A percentile compares a stretch with the other conserved stretches of the same genome.
Evolutionary conservation across 2,113 vertebrate genomes (phyloP).

Genomic region (Sander vitreus): DNA sequence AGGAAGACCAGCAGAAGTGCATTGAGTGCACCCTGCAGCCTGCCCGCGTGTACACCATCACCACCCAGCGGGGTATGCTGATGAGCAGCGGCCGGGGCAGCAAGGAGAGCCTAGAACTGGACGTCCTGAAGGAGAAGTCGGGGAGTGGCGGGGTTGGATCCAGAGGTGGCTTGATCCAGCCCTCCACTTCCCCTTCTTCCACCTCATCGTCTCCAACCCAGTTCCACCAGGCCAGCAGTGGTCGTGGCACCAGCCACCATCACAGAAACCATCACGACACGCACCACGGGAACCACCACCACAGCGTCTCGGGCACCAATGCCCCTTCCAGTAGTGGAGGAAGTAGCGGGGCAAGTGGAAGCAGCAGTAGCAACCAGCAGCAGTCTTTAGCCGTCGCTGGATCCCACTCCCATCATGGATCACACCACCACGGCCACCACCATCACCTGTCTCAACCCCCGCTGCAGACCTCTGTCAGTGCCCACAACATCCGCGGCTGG

Average conservation of each 20-base stretch:
- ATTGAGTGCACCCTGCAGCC: slow-evolving; percentile 85
- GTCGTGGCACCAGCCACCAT: slow-evolving; percentile 64
- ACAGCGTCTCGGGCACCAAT: slow-evolving; percentile 35
- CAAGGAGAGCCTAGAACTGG: slow-evolving; percentile 92
- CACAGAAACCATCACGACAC: slow-evolving; percentile 66
- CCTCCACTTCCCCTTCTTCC: slow-evolving; percentile 78
- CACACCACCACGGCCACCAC: slow-evolving; percentile 79
- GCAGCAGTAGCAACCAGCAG: slow-evolving; percentile 60
- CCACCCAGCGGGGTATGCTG: slow-evolving; percentile 90
- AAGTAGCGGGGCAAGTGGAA: slow-evolving; percentile 48
- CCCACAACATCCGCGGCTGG: slow-evolving; percentile 87
- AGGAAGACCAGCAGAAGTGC: slow-evolving; percentile 85
- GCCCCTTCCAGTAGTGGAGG: slow-evolving; percentile 53
- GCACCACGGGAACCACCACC: slow-evolving; percentile 84
- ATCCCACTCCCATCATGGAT: slow-evolving; percentile 67
- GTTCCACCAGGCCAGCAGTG: slow-evolving; percentile 66
- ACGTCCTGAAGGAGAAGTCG: slow-evolving; percentile 89
- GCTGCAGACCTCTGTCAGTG: slow-evolving; percentile 86
- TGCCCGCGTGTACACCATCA: slow-evolving; percentile 95
- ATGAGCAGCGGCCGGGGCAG: slow-evolving; percentile 85
- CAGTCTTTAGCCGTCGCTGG: slow-evolving; percentile 40
- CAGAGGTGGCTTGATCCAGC: slow-evolving; percentile 68
- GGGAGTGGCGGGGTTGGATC: slow-evolving; percentile 72
- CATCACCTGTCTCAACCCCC: slow-evolving; percentile 84
- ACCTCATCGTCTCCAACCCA: slow-evolving; percentile 79